Percentiles rank a stretch among this genome's conserved stretches.
Evolutionary conservation across 1,140 invertebrate species (phyloP).

Genomic region (Lasioglossum albipes): DNA sequence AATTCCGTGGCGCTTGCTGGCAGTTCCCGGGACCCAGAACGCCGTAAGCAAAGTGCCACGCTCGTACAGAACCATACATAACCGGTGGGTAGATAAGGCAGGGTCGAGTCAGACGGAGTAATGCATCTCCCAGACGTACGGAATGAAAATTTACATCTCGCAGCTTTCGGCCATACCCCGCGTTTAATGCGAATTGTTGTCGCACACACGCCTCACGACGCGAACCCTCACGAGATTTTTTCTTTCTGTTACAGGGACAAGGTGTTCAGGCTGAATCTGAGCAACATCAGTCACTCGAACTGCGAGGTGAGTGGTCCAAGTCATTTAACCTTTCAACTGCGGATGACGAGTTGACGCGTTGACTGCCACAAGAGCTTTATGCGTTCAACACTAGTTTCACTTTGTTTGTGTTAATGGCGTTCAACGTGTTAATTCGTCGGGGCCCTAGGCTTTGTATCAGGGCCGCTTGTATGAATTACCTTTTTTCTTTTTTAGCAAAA

Average conservation of each 20-base stretch:
- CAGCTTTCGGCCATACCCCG: constrained; percentile 38
- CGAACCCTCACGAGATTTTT: constrained; percentile 20
- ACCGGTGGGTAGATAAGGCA: constrained; percentile 60
- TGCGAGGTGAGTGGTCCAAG: constrained; percentile 88
- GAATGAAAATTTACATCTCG: constrained; percentile 62
- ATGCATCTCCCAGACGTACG: constrained; percentile 59
- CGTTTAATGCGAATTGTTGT: constrained; percentile 42
- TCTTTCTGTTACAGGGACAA: constrained; percentile 91
- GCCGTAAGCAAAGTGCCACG: constrained; percentile 57
- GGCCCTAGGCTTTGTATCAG: too few relatives aligned
- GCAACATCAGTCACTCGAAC: constrained; percentile 94
- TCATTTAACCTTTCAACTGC: too few relatives aligned
- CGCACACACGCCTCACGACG: not conserved
- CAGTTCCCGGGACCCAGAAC: constrained; percentile 48
- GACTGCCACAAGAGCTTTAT: too few relatives aligned
- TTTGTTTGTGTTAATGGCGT: too few relatives aligned
- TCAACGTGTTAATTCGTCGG: too few relatives aligned
- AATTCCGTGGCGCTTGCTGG: constrained; percentile 63
- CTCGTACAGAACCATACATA: constrained; percentile 58
- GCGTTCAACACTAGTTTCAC: too few relatives aligned
- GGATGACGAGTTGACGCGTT: too few relatives aligned
- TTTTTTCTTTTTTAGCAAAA: too few relatives aligned
- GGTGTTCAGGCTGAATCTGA: constrained; percentile 92
- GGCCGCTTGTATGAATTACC: too few relatives aligned
- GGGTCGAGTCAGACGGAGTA: constrained; percentile 45